Conservation (phyloP, 2,888 invertebrate genomes). For the Ophion costatus region DNA sequence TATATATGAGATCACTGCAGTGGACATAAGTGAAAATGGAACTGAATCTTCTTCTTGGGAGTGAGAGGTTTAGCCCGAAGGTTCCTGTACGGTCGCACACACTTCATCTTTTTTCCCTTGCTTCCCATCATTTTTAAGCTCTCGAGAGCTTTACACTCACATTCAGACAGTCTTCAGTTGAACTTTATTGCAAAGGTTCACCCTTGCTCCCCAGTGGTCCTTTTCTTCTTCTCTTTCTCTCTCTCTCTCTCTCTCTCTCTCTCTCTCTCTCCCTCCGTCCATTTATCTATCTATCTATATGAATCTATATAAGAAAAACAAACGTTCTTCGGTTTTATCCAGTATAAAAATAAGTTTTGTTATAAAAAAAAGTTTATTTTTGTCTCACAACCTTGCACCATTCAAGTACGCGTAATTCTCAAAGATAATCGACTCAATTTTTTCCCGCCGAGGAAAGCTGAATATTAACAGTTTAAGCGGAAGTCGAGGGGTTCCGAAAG, state of each 20-base stretch:
- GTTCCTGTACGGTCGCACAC: background rate
- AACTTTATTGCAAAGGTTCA: background rate
- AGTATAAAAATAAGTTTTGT: too few relatives aligned
- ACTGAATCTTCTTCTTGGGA: slow-evolving; percentile 21
- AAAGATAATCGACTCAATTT: too few relatives aligned
- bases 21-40: slow-evolving; percentile 44
- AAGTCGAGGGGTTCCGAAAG: too few relatives aligned
- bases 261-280: background rate
- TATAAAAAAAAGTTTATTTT: too few relatives aligned
- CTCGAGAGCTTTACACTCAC: background rate
- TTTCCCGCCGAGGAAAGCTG: too few relatives aligned
- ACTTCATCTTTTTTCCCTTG: background rate
- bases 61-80: background rate
- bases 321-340: too few relatives aligned
- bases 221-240: background rate
- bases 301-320: too few relatives aligned
- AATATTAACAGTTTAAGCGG: too few relatives aligned
- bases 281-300: background rate
- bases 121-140: background rate
- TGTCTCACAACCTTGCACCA: too few relatives aligned
- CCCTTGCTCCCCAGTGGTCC: background rate
- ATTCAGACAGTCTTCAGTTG: background rate
- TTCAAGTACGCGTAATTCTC: too few relatives aligned
- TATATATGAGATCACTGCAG: slow-evolving; percentile 4
- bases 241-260: background rate